phyloP scores from a whole-genome alignment of 2,888 invertebrate genomes.

The Itoplectis maculator region DNA sequence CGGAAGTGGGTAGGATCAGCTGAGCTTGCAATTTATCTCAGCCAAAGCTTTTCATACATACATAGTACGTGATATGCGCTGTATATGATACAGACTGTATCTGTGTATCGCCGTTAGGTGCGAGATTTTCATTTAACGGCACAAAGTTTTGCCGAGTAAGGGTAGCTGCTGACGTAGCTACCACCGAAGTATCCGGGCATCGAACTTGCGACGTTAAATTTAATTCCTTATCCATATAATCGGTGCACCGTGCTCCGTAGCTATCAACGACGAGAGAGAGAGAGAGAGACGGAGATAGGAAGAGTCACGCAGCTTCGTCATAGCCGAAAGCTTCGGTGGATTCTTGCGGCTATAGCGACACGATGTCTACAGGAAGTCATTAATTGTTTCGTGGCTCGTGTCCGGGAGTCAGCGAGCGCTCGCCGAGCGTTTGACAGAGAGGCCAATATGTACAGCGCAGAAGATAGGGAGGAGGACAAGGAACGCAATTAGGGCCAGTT shows the following conservation, averaged over 20 bases:
- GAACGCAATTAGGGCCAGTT: constrained; percentile 76
- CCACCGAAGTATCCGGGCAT: constrained; percentile 11
- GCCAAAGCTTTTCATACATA: constrained; percentile 39
- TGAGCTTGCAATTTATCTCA: constrained; percentile 54
- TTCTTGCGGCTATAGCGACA: constrained; percentile 51
- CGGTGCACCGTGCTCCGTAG: neutral
- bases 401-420: constrained; percentile 6
- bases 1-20: constrained; percentile 28
- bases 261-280: constrained; percentile 5
- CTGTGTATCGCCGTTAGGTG: constrained; percentile 29
- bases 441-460: constrained; percentile 48
- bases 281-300: neutral
- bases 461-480: constrained; percentile 68
- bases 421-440: neutral
- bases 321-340: constrained; percentile 33
- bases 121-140: constrained; percentile 31
- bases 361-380: constrained; percentile 74
- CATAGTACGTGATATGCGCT: neutral
- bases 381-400: constrained; percentile 71
- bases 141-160: constrained; percentile 47
- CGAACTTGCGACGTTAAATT: constrained; percentile 30
- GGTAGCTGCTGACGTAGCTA: constrained; percentile 11
- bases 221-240: neutral
- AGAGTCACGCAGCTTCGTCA: constrained; percentile 9
- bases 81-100: constrained; percentile 12